Evolutionary conservation across 2,113 vertebrate genomes (phyloP).

Genomic region (Verasper variegatus): DNA sequence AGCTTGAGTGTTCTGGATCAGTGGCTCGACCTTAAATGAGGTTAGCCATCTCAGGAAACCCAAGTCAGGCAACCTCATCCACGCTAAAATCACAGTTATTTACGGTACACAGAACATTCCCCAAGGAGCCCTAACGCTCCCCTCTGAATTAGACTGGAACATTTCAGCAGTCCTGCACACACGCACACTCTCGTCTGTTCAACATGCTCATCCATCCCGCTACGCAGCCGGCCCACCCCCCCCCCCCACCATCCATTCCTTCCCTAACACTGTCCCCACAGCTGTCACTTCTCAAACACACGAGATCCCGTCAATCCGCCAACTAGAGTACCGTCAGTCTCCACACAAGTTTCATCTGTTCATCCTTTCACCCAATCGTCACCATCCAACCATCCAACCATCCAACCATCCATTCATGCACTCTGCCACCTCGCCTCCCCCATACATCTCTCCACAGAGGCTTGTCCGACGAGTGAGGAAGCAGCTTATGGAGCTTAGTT

Average conservation of each 20-base stretch:
- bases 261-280: conserved; percentile 19
- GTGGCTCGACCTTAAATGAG: conserved; percentile 10
- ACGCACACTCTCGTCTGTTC: conserved; percentile 1
- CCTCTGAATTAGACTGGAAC: conserved; percentile 45
- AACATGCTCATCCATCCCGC: conserved; percentile 15
- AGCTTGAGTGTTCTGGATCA: not conserved
- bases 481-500: conserved; percentile 71
- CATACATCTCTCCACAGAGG: conserved; percentile 24
- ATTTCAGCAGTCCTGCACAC: conserved; percentile 23
- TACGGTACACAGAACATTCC: conserved; percentile 55
- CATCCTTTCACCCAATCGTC: conserved; percentile 14
- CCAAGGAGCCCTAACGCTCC: conserved; percentile 36
- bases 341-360: not conserved
- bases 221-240: not conserved
- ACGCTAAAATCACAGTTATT: conserved; percentile 36
- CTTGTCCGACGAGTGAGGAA: conserved; percentile 50
- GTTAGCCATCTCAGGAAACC: conserved; percentile 34
- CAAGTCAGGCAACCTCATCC: conserved; percentile 28
- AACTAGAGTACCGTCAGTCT: not conserved
- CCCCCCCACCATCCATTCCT: not conserved
- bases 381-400: not conserved
- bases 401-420: not conserved
- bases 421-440: not conserved
- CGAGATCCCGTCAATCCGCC: no score
- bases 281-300: conserved; percentile 39